A percentile compares a stretch with the other conserved stretches of the same genome.
Evolutionary conservation across 37 sponge, comb jelly and placozoan genomes (phyloP).

Genomic region (Bolinopsis microptera): DNA sequence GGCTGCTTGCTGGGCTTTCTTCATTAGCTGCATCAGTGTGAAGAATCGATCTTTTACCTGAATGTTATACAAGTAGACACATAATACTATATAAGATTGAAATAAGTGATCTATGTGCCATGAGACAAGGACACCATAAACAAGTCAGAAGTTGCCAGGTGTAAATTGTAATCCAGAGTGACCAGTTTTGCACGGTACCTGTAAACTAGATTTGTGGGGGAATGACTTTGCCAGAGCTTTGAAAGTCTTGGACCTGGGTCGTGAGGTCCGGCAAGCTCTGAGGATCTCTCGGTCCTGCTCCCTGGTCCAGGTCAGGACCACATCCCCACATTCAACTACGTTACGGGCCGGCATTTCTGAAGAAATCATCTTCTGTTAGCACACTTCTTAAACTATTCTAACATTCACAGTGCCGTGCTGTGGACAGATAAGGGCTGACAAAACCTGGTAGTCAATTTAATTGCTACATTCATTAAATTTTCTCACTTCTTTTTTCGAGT

Average conservation of each 20-base stretch:
- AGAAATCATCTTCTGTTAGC: neutral
- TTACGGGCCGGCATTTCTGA: conserved; percentile 43
- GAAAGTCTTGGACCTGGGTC: conserved; percentile 1
- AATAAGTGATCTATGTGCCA: no score
- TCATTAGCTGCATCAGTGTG: conserved; percentile 32
- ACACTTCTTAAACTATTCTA: no score
- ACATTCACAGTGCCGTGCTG: no score
- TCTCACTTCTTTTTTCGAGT: neutral
- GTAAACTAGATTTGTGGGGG: neutral
- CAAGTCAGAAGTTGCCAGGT: no score
- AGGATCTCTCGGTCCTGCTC: conserved; percentile 53
- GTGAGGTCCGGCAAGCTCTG: neutral
- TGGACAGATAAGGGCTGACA: no score
- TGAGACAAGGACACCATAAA: no score
- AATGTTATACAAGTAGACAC: neutral
- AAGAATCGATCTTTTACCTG: conserved; percentile 22
- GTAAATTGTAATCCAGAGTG: no score
- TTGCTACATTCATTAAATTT: no score
- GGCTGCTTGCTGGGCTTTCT: conserved; percentile 38
- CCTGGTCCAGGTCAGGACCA: conserved; percentile 40
- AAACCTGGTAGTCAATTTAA: no score
- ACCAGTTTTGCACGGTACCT: no score
- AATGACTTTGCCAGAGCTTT: conserved; percentile 22
- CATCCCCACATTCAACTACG: conserved; percentile 49
- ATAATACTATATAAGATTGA: no score